These are phyloP conservation scores for Epicampocera succincta DNA, from an alignment of 2,888 invertebrate genomes.

Conservation along the genomic window DNA sequence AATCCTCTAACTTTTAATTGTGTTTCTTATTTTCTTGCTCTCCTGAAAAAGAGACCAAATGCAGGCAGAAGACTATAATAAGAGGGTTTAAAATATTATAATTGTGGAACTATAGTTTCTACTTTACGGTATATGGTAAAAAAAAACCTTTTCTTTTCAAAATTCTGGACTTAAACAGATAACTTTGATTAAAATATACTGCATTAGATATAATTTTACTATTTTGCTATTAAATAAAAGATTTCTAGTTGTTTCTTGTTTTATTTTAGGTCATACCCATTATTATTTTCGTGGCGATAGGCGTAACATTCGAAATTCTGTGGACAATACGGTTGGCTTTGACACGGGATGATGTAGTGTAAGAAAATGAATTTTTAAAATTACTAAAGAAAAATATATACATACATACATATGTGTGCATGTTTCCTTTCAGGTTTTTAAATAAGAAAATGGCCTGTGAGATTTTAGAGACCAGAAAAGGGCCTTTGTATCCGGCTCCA, in stretches of 20 bases:
- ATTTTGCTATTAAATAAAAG: too few species aligned
- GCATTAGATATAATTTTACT: too few species aligned
- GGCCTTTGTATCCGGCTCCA: slow-evolving; percentile 67
- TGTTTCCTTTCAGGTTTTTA: slow-evolving; percentile 58
- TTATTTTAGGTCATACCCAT: slow-evolving; percentile 73
- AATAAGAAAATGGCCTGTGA: slow-evolving; percentile 69
- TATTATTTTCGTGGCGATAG: slow-evolving; percentile 55
- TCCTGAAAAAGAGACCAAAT: too few species aligned
- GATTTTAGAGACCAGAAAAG: slow-evolving; percentile 72
- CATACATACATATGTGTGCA: not conserved
- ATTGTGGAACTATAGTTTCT: too few species aligned
- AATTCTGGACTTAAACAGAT: too few species aligned
- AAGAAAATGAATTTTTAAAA: not conserved
- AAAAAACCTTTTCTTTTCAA: too few species aligned
- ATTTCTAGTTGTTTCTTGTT: slow-evolving; percentile 10
- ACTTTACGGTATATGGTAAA: too few species aligned
- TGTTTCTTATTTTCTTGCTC: too few species aligned
- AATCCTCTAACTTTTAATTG: too few species aligned
- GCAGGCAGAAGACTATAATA: too few species aligned
- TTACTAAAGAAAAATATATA: not conserved
- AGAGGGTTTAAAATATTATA: too few species aligned
- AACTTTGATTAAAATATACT: too few species aligned
- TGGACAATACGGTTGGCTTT: slow-evolving; percentile 60
- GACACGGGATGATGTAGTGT: slow-evolving; percentile 75
- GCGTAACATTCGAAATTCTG: slow-evolving; percentile 60